Percentiles rank a stretch among this genome's conserved stretches.
Conservation (phyloP, 2,888 invertebrate genomes). For the Poecilobothrus nobilitatus region DNA sequence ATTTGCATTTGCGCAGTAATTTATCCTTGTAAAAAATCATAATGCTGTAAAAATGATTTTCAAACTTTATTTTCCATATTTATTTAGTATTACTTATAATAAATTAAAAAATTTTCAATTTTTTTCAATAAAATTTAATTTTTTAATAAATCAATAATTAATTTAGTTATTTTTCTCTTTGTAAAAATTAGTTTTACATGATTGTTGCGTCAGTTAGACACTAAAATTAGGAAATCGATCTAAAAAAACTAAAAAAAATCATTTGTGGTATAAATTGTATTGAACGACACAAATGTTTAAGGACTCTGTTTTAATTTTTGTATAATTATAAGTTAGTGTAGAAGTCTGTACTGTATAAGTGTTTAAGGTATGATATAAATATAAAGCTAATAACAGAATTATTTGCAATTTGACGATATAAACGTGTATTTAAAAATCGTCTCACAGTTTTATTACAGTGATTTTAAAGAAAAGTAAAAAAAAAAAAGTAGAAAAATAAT, state of each 20-base stretch:
- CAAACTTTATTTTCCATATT: background rate
- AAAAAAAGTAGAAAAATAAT: background rate
- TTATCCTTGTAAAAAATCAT: slow-evolving; percentile 5
- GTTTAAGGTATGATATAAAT: background rate
- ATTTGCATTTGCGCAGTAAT: background rate
- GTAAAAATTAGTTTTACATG: no score
- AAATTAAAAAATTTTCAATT: no score
- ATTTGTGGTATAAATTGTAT: no score
- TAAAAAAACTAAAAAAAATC: no score
- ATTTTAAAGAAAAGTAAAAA: background rate
- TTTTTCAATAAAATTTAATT: no score
- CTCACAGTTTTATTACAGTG: background rate
- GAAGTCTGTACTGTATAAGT: background rate
- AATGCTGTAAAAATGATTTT: slow-evolving; percentile 6
- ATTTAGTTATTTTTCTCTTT: no score
- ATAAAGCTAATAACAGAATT: background rate
- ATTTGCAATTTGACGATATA: slow-evolving; percentile 6
- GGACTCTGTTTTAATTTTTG: background rate
- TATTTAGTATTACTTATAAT: no score
- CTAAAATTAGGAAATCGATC: no score
- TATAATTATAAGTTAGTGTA: background rate
- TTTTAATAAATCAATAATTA: no score
- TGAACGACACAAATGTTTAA: background rate
- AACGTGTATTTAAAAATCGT: slow-evolving; percentile 5
- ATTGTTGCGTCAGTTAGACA: no score